Conservation (phyloP, 2,797 vertebrate genomes). For the Spatula clypeata region DNA sequence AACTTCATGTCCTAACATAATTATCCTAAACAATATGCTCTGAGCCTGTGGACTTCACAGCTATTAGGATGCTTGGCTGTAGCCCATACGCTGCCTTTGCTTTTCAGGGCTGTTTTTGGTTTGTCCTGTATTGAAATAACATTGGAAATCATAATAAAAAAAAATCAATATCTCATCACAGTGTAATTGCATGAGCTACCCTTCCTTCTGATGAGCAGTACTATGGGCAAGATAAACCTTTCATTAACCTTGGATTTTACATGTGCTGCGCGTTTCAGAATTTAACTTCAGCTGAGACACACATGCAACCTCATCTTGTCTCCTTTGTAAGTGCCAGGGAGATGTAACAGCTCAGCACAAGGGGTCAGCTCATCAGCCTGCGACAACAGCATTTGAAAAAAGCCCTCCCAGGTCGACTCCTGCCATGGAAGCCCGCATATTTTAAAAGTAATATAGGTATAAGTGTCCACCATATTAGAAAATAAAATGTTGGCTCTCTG, state of each 20-base stretch:
- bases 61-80: background rate
- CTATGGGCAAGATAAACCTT: background rate
- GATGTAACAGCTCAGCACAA: fast-evolving
- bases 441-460: background rate
- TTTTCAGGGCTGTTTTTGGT: background rate
- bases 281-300: background rate
- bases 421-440: fast-evolving
- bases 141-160: background rate
- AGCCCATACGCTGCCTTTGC: background rate
- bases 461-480: fast-evolving
- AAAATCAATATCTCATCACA: background rate
- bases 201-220: background rate
- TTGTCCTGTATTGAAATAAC: background rate
- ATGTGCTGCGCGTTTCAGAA: fast-evolving
- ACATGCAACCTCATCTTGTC: fast-evolving
- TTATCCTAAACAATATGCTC: fast-evolving
- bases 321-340: background rate
- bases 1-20: fast-evolving
- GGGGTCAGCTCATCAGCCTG: fast-evolving
- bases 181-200: background rate
- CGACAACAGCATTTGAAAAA: fast-evolving
- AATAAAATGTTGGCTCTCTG: background rate
- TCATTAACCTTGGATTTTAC: background rate
- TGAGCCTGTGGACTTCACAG: background rate
- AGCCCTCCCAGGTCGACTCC: no score